Conservation (phyloP, 2,888 invertebrate species). For the Oligia strigilis region DNA sequence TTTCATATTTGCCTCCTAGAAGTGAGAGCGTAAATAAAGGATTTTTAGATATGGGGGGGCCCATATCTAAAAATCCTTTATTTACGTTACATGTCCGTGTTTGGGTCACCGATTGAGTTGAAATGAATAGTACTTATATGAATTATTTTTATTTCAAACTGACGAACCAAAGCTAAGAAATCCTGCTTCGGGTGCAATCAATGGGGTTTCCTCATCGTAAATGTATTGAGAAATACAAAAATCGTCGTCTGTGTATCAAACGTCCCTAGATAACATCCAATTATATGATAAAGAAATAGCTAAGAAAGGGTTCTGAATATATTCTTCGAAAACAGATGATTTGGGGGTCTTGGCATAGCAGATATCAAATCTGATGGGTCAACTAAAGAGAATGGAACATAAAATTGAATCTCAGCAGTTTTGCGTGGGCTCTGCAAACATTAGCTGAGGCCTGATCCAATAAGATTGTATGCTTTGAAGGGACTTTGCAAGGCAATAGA, state of each 20-base stretch:
- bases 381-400: slow-evolving; percentile 76
- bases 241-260: not conserved
- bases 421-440: slow-evolving; percentile 77
- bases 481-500: slow-evolving; percentile 68
- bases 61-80: too few species aligned
- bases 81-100: too few species aligned
- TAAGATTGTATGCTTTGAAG: slow-evolving; percentile 83
- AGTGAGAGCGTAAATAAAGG: too few species aligned
- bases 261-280: slow-evolving; percentile 24
- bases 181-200: not conserved
- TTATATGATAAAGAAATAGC: slow-evolving; percentile 53
- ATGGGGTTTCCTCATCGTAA: not conserved
- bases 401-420: slow-evolving; percentile 81
- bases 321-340: slow-evolving; percentile 63
- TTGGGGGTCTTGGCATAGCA: slow-evolving; percentile 61
- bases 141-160: too few species aligned
- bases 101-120: too few species aligned
- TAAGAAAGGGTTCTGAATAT: slow-evolving; percentile 51
- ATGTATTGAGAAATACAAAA: slow-evolving; percentile 12
- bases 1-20: too few species aligned
- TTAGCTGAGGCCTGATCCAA: slow-evolving; percentile 82
- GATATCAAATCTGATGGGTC: slow-evolving; percentile 75
- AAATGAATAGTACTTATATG: too few species aligned
- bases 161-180: too few species aligned
- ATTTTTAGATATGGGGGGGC: too few species aligned